These are phyloP conservation scores for Dryococelus australis DNA, from an alignment of 2,888 invertebrate species.

Conservation along the genomic window DNA sequence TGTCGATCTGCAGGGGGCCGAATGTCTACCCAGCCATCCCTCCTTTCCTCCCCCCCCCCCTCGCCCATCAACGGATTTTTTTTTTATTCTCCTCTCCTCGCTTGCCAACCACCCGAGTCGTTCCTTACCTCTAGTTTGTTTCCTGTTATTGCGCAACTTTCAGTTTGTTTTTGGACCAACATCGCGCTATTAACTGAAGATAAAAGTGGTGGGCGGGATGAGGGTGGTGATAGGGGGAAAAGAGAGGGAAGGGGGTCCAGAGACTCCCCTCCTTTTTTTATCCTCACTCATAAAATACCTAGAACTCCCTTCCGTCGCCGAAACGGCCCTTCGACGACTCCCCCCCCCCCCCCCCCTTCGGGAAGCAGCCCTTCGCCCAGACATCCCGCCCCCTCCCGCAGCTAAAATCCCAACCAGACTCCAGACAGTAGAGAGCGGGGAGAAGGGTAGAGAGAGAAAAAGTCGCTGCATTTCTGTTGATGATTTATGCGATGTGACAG, in stretches of 20 bases:
- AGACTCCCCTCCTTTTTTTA: background rate
- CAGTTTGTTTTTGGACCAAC: conserved; percentile 23
- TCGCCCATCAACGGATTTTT: no score
- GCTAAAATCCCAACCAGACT: background rate
- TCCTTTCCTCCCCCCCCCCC: background rate
- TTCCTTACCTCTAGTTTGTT: background rate
- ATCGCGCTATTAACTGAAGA: conserved; percentile 23
- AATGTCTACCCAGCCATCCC: background rate
- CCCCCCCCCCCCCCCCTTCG: conserved; percentile 19
- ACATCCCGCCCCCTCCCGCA: background rate
- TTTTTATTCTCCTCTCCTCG: background rate
- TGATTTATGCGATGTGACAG: conserved; percentile 45
- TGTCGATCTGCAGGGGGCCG: no score
- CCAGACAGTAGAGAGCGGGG: background rate
- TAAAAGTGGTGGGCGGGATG: background rate
- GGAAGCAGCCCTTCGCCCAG: background rate
- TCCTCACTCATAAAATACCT: conserved; percentile 23
- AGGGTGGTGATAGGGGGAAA: background rate
- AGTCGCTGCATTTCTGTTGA: background rate
- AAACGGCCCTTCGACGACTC: conserved; percentile 18
- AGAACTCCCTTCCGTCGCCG: background rate
- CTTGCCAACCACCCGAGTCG: background rate
- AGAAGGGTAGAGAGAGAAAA: background rate
- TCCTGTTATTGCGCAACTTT: conserved; percentile 26
- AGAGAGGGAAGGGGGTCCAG: background rate